These are phyloP conservation scores for Slavum lentiscoides DNA, from an alignment of 2,888 invertebrate species.

Conservation along the genomic window DNA sequence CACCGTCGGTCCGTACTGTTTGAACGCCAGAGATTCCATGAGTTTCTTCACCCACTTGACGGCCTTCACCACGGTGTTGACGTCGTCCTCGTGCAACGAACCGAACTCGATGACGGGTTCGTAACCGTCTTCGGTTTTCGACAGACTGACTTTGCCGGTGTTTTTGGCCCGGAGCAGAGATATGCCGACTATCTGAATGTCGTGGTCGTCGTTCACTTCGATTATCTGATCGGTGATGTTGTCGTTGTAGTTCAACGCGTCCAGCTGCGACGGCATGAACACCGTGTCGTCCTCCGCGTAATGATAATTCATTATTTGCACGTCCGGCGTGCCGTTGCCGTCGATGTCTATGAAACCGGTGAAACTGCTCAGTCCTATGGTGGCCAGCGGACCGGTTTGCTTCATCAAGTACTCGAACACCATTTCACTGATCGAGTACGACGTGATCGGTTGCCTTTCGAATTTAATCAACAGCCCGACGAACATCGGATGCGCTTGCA, in stretches of 20 bases:
- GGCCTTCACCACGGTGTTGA: slow-evolving; percentile 27
- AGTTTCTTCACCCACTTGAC: slow-evolving; percentile 57
- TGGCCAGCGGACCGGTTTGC: slow-evolving; percentile 57
- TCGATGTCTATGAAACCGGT: slow-evolving; percentile 65
- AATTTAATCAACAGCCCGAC: slow-evolving; percentile 54
- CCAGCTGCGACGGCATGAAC: slow-evolving; percentile 47
- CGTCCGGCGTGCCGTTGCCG: slow-evolving; percentile 28
- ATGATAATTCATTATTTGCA: slow-evolving; percentile 40
- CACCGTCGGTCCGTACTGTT: slow-evolving; percentile 20
- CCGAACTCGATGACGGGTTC: slow-evolving; percentile 25
- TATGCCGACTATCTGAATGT: slow-evolving; percentile 32
- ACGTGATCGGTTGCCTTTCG: slow-evolving; percentile 57
- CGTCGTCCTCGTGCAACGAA: slow-evolving; percentile 11
- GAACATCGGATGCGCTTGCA: slow-evolving; percentile 56
- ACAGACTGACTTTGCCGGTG: slow-evolving; percentile 27
- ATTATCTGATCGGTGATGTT: slow-evolving; percentile 28
- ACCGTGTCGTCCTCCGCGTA: slow-evolving; percentile 47
- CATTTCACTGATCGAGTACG: slow-evolving; percentile 56
- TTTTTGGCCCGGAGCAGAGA: slow-evolving; percentile 28
- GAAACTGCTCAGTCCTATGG: slow-evolving; percentile 58
- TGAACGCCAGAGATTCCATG: slow-evolving; percentile 58
- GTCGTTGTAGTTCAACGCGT: slow-evolving; percentile 48
- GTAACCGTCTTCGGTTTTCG: neutral
- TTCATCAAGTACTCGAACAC: slow-evolving; percentile 61
- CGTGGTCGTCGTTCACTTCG: slow-evolving; percentile 34